A percentile compares a stretch with the other conserved stretches of the same genome.
Conservation (phyloP, 2,888 invertebrate genomes). For the Caenorhabditis parvicauda region DNA sequence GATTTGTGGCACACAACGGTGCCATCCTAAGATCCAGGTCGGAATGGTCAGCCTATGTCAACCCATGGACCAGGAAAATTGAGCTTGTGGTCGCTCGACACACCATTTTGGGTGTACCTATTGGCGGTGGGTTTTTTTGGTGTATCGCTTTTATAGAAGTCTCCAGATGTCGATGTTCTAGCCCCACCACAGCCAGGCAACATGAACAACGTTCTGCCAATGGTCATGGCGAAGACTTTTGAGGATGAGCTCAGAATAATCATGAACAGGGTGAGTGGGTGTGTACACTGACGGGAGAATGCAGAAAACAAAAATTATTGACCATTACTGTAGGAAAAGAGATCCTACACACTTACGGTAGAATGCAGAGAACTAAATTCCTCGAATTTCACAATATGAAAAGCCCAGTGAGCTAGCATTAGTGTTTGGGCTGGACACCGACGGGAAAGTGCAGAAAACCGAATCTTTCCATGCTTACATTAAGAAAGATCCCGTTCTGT, state of each 20-base stretch:
- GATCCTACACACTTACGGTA: too few species aligned
- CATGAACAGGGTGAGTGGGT: constrained; percentile 36
- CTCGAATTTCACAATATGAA: too few species aligned
- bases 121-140: constrained; percentile 27
- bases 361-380: too few species aligned
- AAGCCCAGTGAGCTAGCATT: too few species aligned
- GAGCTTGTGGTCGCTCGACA: constrained; percentile 82
- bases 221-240: constrained; percentile 37
- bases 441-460: too few species aligned
- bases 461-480: too few species aligned
- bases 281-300: too few species aligned
- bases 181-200: constrained; percentile 16
- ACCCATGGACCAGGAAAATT: constrained; percentile 86
- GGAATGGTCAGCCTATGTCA: constrained; percentile 80
- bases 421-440: too few species aligned
- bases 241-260: constrained; percentile 44
- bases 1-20: constrained; percentile 57
- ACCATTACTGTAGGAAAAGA: background rate
- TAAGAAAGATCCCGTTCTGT: too few species aligned
- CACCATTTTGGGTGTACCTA: constrained; percentile 35
- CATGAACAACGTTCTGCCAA: constrained; percentile 28
- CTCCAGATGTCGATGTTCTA: constrained; percentile 40
- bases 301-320: background rate
- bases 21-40: constrained; percentile 76
- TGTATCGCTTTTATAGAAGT: background rate